A percentile compares a stretch with the other conserved stretches of the same genome.
Evolutionary conservation across 1,140 invertebrate genomes (phyloP).

Genomic region (Temnothorax longispinosus): DNA sequence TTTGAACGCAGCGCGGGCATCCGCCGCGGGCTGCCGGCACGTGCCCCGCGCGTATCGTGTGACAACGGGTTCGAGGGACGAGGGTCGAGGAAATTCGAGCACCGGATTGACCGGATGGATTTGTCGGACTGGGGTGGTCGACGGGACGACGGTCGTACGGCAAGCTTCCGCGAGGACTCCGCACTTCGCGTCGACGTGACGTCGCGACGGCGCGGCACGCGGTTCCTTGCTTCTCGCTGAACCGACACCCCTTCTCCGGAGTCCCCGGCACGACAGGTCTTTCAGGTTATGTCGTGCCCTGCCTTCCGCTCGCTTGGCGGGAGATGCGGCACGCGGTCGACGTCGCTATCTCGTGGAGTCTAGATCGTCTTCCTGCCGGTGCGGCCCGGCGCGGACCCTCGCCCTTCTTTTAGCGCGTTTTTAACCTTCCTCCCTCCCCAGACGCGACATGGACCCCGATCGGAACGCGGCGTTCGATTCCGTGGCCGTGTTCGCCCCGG

Average conservation of each 20-base stretch:
- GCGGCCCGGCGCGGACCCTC: neutral
- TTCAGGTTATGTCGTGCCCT: constrained; percentile 65
- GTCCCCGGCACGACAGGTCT: neutral
- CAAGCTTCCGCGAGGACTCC: too few species aligned
- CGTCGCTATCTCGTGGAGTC: neutral
- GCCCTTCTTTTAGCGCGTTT: constrained; percentile 10
- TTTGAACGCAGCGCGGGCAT: too few species aligned
- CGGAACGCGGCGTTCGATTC: constrained; percentile 73
- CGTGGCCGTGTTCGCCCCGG: constrained; percentile 61
- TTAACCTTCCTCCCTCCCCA: neutral
- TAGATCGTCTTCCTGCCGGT: neutral
- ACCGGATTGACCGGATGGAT: too few species aligned
- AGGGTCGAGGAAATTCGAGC: too few species aligned
- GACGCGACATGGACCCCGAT: constrained; percentile 75
- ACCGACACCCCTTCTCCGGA: too few species aligned
- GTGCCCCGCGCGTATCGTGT: too few species aligned
- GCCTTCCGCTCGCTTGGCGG: constrained; percentile 60
- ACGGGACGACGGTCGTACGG: too few species aligned
- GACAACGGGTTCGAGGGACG: too few species aligned
- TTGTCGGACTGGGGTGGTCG: too few species aligned
- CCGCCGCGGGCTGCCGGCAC: too few species aligned
- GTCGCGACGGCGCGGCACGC: too few species aligned
- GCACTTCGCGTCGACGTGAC: too few species aligned
- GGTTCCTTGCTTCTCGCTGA: neutral
- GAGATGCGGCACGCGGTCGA: constrained; percentile 52